Evolutionary conservation across 2,888 invertebrate species (phyloP), one percentile per base, ranked within the genome.

Genomic region (Tetanocera ferruginea): DNA sequence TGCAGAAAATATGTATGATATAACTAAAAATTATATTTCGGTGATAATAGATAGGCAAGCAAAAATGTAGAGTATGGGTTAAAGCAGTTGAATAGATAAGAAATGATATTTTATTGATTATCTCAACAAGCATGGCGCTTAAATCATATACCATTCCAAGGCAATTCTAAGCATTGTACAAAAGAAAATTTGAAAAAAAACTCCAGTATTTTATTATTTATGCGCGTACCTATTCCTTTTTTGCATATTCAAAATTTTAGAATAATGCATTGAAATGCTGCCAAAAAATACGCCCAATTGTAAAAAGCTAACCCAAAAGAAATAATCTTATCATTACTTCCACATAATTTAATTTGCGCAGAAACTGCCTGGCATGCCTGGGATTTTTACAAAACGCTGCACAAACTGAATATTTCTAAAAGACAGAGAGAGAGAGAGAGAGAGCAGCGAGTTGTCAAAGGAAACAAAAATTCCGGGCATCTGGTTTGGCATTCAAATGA

Each of bases 401-500:
- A 75, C 67, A 75, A 74, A 67, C 75, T 75, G 67, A 75, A 75
- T 67, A 55, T 25, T 34, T 34, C 17, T n/a, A n/a, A 17, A 14
- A n/a, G 34, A 64, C 23, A 5, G 60, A n/a, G 23, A 5, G 57
- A n/a, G 11, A n/a, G 19, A 17, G 11, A n/a, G 17, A 11, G 43
- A 1, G 6, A 49, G 37, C 5, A 2, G 2, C n/a, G n/a, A 5
- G n/a, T 37, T 34, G 51, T 51, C 51, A 69, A 69, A 69, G 49
- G 28, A 69, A 51, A 17, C 14, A 51, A 69, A 69, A 69, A 14
- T 69, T 69, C 25, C 28, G 73, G 34, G 25, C 73, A 28, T 62
- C 75, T 67, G 75, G 28, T 75, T 75, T 75, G 75, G 66, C 67
- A 75, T 75, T 75, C 75, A 73, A 73, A 73, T 43, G 57, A 62